phyloP scores from a whole-genome alignment of 2,888 invertebrate species.

The Pemphredon lugubris region DNA sequence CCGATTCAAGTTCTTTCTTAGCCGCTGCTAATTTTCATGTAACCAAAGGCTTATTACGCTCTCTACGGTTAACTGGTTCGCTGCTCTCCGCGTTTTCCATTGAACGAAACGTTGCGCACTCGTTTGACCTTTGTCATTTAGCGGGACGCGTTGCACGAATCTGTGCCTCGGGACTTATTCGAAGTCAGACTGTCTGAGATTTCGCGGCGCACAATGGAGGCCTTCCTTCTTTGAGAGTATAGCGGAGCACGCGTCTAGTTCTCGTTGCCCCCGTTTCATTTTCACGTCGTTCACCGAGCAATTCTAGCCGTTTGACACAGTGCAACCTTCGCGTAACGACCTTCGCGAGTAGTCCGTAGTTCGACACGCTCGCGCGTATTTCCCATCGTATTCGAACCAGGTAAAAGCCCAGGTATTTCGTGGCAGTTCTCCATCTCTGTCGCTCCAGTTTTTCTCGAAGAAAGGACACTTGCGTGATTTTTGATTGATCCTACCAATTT shows the following conservation, averaged over 20 bases:
- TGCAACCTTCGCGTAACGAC: constrained; percentile 55
- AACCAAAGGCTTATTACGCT: no score
- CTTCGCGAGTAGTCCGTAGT: constrained; percentile 55
- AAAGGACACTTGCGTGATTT: no score
- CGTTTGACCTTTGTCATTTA: constrained; percentile 38
- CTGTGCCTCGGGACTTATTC: constrained; percentile 12
- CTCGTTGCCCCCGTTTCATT: constrained; percentile 62
- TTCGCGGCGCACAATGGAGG: constrained; percentile 46
- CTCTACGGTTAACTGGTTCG: no score
- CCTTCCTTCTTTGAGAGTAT: constrained; percentile 29
- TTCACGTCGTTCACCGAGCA: constrained; percentile 52
- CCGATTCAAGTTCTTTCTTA: no score
- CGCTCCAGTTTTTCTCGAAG: no score
- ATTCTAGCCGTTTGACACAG: constrained; percentile 61
- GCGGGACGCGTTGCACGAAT: constrained; percentile 15
- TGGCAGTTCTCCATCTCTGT: no score
- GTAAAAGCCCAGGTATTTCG: constrained; percentile 18
- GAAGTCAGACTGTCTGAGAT: constrained; percentile 28
- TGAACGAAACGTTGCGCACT: background rate
- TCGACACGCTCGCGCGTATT: constrained; percentile 6
- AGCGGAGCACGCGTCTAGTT: constrained; percentile 18
- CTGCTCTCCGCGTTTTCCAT: no score
- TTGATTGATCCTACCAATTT: no score
- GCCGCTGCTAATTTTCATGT: no score
- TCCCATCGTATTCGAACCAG: constrained; percentile 24